Conservation (phyloP, 1,140 invertebrate species). For the Frieseomelitta varia region DNA sequence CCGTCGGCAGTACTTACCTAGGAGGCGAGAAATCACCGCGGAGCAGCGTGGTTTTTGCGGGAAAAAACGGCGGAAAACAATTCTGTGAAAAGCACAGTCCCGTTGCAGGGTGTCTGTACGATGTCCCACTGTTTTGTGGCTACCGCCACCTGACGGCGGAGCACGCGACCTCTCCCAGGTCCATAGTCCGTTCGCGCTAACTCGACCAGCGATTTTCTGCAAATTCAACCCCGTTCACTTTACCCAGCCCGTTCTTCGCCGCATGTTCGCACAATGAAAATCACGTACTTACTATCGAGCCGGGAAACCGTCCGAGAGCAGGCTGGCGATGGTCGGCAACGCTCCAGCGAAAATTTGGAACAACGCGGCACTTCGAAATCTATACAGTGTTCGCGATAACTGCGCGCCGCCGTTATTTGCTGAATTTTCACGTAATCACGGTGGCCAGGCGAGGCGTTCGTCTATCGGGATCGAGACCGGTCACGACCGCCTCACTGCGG, state of each 20-base stretch:
- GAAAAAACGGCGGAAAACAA: conserved; percentile 71
- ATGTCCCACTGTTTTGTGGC: conserved; percentile 73
- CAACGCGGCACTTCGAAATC: conserved; percentile 62
- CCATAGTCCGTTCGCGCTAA: conserved; percentile 73
- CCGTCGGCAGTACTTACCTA: conserved; percentile 70
- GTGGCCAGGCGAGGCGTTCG: conserved; percentile 16
- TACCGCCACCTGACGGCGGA: conserved; percentile 74
- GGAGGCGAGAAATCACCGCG: conserved; percentile 74
- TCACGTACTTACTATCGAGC: not conserved
- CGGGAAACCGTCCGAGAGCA: not conserved
- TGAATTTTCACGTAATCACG: conserved; percentile 39
- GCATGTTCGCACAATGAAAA: not conserved
- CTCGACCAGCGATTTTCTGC: conserved; percentile 50
- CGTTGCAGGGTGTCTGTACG: conserved; percentile 79
- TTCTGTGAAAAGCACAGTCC: conserved; percentile 75
- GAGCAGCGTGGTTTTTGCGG: conserved; percentile 68
- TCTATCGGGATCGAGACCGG: not conserved
- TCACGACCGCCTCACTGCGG: not conserved
- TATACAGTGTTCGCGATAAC: conserved; percentile 68
- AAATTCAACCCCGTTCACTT: conserved; percentile 51
- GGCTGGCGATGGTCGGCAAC: not conserved
- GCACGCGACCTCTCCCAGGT: conserved; percentile 62
- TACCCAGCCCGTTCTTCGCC: not conserved
- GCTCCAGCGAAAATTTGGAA: not conserved
- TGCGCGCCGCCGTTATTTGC: conserved; percentile 51